A percentile compares a stretch with the other conserved stretches of the same genome.
Conservation (phyloP, 2,113 vertebrate species). For the Paraplagusia blochii region DNA sequence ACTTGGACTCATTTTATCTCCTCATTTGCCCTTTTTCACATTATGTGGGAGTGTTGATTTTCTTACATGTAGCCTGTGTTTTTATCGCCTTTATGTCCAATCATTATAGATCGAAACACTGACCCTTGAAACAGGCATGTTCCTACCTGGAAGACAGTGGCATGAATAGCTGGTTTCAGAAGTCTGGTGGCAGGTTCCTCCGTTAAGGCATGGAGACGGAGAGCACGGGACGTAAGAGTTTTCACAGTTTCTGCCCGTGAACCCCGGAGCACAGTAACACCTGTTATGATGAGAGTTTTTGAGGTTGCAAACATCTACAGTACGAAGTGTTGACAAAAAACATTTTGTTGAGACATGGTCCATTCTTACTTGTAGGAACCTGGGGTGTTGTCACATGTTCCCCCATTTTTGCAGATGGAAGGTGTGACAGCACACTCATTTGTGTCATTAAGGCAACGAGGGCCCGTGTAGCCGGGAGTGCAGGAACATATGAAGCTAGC, state of each 20-base stretch:
- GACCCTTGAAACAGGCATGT: not conserved
- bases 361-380: constrained; percentile 79
- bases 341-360: not conserved
- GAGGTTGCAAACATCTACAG: not conserved
- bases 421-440: constrained; percentile 79
- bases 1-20: not conserved
- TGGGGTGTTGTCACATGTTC: constrained; percentile 79
- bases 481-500: constrained; percentile 84
- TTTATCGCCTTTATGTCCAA: not conserved
- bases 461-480: constrained; percentile 79
- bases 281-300: constrained; percentile 34
- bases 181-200: constrained; percentile 87
- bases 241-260: constrained; percentile 84
- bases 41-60: not conserved
- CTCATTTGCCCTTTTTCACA: not conserved
- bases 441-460: constrained; percentile 83
- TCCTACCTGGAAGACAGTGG: constrained; percentile 89
- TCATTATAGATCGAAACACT: not conserved
- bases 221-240: constrained; percentile 82
- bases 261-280: constrained; percentile 81
- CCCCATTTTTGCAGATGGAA: constrained; percentile 79
- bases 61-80: not conserved
- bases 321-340: too few relatives aligned
- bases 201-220: constrained; percentile 87
- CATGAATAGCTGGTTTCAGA: constrained; percentile 85